Conservation (phyloP, 2,888 invertebrate genomes). For the Andrena dorsata region DNA sequence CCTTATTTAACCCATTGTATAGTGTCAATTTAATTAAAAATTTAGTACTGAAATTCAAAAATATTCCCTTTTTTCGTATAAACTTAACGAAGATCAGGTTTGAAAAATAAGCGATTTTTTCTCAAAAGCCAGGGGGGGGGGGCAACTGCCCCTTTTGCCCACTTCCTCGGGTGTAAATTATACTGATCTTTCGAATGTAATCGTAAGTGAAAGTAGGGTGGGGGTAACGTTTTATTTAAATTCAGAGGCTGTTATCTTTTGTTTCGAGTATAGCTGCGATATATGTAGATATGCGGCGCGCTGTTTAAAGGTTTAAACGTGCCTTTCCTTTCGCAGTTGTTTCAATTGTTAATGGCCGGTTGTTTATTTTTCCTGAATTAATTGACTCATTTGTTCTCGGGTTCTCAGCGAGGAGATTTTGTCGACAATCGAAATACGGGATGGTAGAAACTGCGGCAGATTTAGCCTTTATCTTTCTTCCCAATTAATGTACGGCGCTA, state of each 20-base stretch:
- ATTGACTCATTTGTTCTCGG: constrained; percentile 8
- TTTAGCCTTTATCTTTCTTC: constrained; percentile 67
- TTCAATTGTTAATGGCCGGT: neutral
- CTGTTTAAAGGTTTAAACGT: neutral
- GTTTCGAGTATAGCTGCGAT: neutral
- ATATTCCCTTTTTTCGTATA: too few species aligned
- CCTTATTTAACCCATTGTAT: too few species aligned
- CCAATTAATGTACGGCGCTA: constrained; percentile 64
- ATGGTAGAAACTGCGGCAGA: neutral
- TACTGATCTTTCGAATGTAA: too few species aligned
- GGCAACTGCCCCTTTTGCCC: too few species aligned
- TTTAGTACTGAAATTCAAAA: too few species aligned
- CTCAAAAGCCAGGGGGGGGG: too few species aligned
- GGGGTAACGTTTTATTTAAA: neutral
- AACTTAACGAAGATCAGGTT: too few species aligned
- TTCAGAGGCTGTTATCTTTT: neutral
- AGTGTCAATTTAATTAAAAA: too few species aligned
- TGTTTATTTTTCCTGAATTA: neutral
- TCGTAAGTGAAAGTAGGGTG: too few species aligned
- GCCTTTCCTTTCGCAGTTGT: neutral
- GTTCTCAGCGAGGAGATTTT: constrained; percentile 49
- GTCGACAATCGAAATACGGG: neutral
- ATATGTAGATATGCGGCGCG: neutral
- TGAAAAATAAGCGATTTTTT: too few species aligned
- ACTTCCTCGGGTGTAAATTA: too few species aligned